phyloP scores from a whole-genome alignment of 2,113 vertebrate species.

The Ancistrus triradiatus region DNA sequence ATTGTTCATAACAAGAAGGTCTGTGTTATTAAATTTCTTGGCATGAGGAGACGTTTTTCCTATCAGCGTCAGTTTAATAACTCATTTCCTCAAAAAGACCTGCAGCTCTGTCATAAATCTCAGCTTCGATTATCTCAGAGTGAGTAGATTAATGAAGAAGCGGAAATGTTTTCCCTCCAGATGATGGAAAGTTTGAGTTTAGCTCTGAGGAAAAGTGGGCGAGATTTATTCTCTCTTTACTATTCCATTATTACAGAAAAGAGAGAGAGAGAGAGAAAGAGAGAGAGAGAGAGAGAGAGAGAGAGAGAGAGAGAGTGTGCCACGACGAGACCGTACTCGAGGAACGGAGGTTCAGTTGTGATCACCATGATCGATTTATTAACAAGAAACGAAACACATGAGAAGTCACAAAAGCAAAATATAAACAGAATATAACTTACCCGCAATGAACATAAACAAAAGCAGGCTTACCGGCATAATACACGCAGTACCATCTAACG shows the following conservation, averaged over 20 bases:
- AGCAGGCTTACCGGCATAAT: no score
- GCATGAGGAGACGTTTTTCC: background rate
- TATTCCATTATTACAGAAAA: slow-evolving; percentile 11
- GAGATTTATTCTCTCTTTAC: slow-evolving; percentile 2
- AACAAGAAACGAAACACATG: no score
- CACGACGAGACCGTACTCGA: no score
- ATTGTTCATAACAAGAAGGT: background rate
- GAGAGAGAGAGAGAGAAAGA: no score
- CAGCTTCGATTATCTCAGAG: slow-evolving; percentile 6
- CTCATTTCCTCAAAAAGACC: slow-evolving; percentile 8
- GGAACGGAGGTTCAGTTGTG: no score
- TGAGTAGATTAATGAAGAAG: slow-evolving; percentile 21
- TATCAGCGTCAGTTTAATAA: slow-evolving; percentile 14
- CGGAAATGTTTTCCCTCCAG: slow-evolving; percentile 20
- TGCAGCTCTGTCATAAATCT: background rate
- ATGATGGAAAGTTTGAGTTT: background rate
- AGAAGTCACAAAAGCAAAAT: no score
- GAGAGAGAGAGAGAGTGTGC: no score
- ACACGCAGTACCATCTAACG: no score
- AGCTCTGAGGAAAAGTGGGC: background rate
- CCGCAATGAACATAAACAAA: no score
- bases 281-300: no score
- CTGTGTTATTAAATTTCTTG: background rate
- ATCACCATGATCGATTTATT: no score
- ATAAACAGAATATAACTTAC: no score